Conservation (phyloP, 2,797 vertebrate species). For the Takifugu ocellatus region DNA sequence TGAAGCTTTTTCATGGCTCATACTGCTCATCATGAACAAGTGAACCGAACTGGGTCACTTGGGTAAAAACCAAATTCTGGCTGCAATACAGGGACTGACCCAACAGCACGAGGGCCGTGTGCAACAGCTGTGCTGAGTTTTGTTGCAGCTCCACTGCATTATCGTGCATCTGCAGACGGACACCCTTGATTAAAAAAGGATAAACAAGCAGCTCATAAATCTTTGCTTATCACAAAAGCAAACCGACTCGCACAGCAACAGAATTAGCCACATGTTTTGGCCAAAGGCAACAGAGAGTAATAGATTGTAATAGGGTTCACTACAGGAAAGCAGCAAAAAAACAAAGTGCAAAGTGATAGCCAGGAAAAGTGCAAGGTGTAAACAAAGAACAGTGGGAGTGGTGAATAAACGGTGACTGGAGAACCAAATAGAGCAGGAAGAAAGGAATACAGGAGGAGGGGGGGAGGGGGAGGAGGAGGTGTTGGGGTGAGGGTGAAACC, state of each 20-base stretch:
- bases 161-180: slow-evolving; percentile 52
- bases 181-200: slow-evolving; percentile 54
- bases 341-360: slow-evolving; percentile 30
- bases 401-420: slow-evolving; percentile 19
- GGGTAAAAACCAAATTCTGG: slow-evolving; percentile 17
- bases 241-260: slow-evolving; percentile 54
- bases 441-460: slow-evolving; percentile 15
- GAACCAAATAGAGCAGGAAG: slow-evolving; percentile 27
- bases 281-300: slow-evolving; percentile 51
- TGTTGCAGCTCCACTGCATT: slow-evolving; percentile 36
- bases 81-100: slow-evolving; percentile 27
- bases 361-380: slow-evolving; percentile 38
- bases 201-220: slow-evolving; percentile 58
- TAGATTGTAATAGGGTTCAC: slow-evolving; percentile 58
- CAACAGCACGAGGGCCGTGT: slow-evolving; percentile 11
- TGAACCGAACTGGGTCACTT: background rate
- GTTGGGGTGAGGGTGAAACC: slow-evolving; percentile 12
- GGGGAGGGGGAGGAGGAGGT: background rate
- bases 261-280: slow-evolving; percentile 47
- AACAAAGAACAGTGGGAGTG: slow-evolving; percentile 40
- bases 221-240: slow-evolving; percentile 54
- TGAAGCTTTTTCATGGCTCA: no score
- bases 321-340: slow-evolving; percentile 23
- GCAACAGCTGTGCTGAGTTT: slow-evolving; percentile 38
- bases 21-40: background rate